Evolutionary conservation across 2,797 vertebrate species (phyloP).

Genomic region (Alosa sapidissima): DNA sequence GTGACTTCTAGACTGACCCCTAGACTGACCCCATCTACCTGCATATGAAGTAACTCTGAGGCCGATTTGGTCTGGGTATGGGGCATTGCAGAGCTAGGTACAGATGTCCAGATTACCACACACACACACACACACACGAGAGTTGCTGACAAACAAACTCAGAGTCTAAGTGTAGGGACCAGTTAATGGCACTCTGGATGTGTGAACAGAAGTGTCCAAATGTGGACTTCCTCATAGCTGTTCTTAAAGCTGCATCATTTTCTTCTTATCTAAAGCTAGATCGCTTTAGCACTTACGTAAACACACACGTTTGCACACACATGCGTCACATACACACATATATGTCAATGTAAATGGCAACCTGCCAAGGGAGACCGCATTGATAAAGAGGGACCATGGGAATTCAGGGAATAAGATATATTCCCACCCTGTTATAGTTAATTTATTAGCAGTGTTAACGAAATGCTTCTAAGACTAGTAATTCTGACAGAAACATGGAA

Average conservation of each 20-base stretch:
- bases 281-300: background rate
- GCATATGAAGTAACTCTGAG: background rate
- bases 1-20: constrained; percentile 52
- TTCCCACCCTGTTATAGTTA: background rate
- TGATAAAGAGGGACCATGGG: background rate
- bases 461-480: background rate
- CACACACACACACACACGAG: background rate
- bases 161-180: background rate
- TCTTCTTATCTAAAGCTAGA: background rate
- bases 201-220: background rate
- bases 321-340: background rate
- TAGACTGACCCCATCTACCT: constrained; percentile 33
- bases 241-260: background rate
- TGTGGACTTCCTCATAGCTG: background rate
- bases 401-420: background rate
- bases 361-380: background rate
- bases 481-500: no score
- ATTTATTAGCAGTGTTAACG: background rate
- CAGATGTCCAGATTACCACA: no score
- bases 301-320: background rate
- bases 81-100: background rate
- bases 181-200: background rate
- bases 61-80: background rate
- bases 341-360: background rate
- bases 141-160: background rate